Percentiles rank a stretch among this genome's conserved stretches.
phyloP scores from a whole-genome alignment of 2,797 vertebrate genomes.

The Catostomus latipinnis region DNA sequence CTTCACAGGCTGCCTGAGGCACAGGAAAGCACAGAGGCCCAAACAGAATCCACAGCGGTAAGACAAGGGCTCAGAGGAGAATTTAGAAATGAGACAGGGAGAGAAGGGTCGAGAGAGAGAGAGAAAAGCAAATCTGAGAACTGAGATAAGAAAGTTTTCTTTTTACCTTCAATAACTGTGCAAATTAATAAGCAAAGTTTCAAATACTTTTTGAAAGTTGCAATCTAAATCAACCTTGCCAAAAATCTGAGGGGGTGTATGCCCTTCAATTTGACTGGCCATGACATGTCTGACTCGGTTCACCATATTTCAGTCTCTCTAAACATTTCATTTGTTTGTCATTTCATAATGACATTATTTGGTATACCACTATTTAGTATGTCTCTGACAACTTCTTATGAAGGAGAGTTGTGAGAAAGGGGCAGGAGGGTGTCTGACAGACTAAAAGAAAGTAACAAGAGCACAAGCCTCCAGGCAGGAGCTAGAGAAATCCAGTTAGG shows the following conservation, averaged over 20 bases:
- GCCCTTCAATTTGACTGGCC: no score
- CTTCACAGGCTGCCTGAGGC: slow-evolving; percentile 29
- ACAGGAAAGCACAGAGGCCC: slow-evolving; percentile 9
- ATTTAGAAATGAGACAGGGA: not conserved
- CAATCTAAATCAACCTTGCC: no score
- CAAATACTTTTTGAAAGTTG: no score
- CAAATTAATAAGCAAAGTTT: no score
- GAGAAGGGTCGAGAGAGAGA: slow-evolving; percentile 12
- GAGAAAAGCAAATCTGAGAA: not conserved
- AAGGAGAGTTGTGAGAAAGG: slow-evolving; percentile 46
- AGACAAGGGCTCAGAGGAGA: slow-evolving; percentile 15
- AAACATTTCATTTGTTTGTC: slow-evolving; percentile 27
- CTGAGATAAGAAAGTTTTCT: no score
- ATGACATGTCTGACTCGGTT: no score
- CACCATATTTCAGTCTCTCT: not conserved
- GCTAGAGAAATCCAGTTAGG: slow-evolving; percentile 58
- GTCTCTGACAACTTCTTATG: slow-evolving; percentile 62
- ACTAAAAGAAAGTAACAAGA: slow-evolving; percentile 58
- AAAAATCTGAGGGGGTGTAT: no score
- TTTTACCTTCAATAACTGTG: no score
- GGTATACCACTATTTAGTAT: slow-evolving; percentile 52
- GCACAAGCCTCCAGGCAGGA: slow-evolving; percentile 59
- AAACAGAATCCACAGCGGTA: slow-evolving; percentile 2
- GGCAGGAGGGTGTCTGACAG: slow-evolving; percentile 6
- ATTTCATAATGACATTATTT: slow-evolving; percentile 36